A percentile compares a stretch with the other conserved stretches of the same genome.
These are phyloP conservation scores for Willowsia nigromaculata DNA, from an alignment of 2,888 invertebrate genomes.

Conservation along the genomic window DNA sequence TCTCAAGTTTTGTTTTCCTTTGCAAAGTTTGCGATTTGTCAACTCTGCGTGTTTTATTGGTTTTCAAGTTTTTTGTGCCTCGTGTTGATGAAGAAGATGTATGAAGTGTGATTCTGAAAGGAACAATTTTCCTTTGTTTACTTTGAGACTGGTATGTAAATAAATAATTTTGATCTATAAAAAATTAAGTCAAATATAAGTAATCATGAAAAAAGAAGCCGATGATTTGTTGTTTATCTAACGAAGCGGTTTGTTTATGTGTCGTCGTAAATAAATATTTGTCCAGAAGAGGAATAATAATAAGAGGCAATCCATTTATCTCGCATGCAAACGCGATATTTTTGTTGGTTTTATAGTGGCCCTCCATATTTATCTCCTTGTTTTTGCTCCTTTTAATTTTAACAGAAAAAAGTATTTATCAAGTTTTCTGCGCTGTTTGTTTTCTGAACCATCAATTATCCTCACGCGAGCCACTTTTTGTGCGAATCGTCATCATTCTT, in stretches of 20 bases:
- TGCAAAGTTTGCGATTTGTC: background rate
- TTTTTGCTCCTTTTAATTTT: too few species aligned
- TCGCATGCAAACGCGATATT: background rate
- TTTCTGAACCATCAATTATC: background rate
- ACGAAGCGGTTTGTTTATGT: too few species aligned
- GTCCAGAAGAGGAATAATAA: background rate
- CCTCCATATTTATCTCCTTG: too few species aligned
- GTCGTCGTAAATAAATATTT: constrained; percentile 17
- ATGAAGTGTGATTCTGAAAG: background rate
- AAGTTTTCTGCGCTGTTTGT: too few species aligned
- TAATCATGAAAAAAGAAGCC: background rate
- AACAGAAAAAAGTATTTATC: background rate
- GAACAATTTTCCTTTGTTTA: background rate
- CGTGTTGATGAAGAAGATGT: background rate
- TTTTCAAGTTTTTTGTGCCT: background rate
- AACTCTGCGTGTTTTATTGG: background rate
- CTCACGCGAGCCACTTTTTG: background rate
- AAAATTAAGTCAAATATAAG: background rate
- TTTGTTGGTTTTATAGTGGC: background rate
- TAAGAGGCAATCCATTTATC: background rate
- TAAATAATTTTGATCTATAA: background rate
- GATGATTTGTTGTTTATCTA: background rate
- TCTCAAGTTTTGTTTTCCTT: background rate
- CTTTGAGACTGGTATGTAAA: background rate
- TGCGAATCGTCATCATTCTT: too few species aligned